Base-by-base conservation (phyloP, 2,888 invertebrate genomes). In the Villa cingulata region DNA sequence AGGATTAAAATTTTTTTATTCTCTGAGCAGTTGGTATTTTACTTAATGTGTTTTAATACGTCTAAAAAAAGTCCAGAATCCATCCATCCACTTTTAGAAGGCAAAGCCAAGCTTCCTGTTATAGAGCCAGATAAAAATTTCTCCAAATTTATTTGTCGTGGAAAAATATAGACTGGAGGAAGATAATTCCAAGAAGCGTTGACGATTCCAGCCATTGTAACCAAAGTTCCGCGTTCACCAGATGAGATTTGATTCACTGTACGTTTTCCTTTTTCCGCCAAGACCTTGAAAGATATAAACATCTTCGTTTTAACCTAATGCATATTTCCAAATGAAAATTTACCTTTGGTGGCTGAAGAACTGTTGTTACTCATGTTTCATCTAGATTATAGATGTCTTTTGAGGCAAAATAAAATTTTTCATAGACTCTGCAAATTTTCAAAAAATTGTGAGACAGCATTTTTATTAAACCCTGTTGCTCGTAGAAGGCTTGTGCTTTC, bases 161-260 rank as follows among this genome's bases (percentile, higher is more conserved):
- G 27, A 27, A 27, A 27, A 27, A 27, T 27, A 27, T 27, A 27
- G 27, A 27, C 27, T 6, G 37, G 37, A 37, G 37, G 37, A 37
- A 37, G n/a, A 2, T 15, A 16, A 37, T 37, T 37, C 6, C 37
- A 14, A 37, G n/a, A 16, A 16, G 37, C 37, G 16, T 15, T 16
- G 7, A 37, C n/a, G n/a, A 37, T 37, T 23, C 44, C 19, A 37
- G 43, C 37, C 15, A 54, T 41, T 15, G 55, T 56, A 2, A 55
- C 52, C 5, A 55, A 34, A 15, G 50, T 47, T 19, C 54, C 53
- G 41, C 54, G 43, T 51, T 58, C 55, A 7, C 48, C 54, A 15
- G 54, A 56, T 16, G 53, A 53, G 20, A 54, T 46, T 44, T 52
- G 44, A 17, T 51, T 52, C n/a, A 57, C 53, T 19, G 48, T 42